Conservation (phyloP, 2,797 vertebrate genomes). For the Gambusia yucatana region DNA sequence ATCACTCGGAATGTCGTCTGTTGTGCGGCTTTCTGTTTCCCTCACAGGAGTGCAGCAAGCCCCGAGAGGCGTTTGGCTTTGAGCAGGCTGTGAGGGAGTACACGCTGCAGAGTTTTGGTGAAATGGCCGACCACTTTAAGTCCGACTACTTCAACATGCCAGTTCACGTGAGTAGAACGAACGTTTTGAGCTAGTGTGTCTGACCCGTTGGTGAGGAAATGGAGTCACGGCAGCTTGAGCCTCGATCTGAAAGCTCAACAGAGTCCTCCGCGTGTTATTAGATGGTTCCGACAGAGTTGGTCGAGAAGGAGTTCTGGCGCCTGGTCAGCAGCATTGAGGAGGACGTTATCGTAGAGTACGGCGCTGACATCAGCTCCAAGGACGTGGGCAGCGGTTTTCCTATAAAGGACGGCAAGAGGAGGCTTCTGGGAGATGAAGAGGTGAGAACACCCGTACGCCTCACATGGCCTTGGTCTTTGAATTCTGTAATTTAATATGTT, state of each 20-base stretch:
- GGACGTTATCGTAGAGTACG: conserved; percentile 98
- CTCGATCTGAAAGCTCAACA: neutral
- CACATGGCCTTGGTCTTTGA: neutral
- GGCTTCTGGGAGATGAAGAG: conserved; percentile 94
- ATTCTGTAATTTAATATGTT: neutral
- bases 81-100: conserved; percentile 97
- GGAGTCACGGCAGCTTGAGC: neutral
- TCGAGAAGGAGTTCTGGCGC: conserved; percentile 99
- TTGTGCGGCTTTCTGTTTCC: neutral
- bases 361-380: conserved; percentile 97
- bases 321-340: conserved; percentile 98
- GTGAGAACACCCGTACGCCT: conserved; percentile 64
- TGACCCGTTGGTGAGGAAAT: neutral
- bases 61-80: conserved; percentile 97
- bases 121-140: conserved; percentile 99
- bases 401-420: conserved; percentile 88
- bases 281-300: conserved; percentile 99
- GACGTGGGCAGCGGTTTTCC: conserved; percentile 98
- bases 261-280: conserved; percentile 54
- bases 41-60: conserved; percentile 96
- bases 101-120: conserved; percentile 95
- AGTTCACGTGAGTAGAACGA: conserved; percentile 86
- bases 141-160: conserved; percentile 99
- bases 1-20: neutral
- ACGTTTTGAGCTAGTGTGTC: neutral